phyloP scores from a whole-genome alignment of 2,113 vertebrate species.

The Turnix velox region DNA sequence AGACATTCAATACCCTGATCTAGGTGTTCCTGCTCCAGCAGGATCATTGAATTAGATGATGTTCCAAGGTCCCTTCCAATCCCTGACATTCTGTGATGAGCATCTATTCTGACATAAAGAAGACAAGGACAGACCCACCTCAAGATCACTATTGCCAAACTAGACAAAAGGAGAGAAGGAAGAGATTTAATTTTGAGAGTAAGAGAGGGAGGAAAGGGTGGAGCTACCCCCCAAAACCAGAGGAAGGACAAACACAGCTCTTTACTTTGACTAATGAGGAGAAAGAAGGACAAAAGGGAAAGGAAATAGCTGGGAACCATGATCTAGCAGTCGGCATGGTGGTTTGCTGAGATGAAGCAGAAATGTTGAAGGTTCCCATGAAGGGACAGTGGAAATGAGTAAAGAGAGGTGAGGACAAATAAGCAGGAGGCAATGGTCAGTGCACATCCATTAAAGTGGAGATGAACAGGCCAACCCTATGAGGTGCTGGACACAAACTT shows the following conservation, averaged over 20 bases:
- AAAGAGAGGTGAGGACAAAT: not conserved
- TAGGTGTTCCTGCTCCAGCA: too few species aligned
- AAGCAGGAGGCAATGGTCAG: not conserved
- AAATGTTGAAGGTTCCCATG: not conserved
- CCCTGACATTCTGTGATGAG: too few species aligned
- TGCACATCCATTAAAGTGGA: rapidly evolving
- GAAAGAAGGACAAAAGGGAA: not conserved
- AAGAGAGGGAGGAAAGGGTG: not conserved
- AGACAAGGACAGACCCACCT: not conserved
- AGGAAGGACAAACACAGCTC: not conserved
- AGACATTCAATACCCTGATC: too few species aligned
- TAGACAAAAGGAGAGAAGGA: not conserved
- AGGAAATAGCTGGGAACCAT: not conserved
- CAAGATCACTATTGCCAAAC: not conserved
- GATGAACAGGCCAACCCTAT: not conserved
- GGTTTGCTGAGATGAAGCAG: not conserved
- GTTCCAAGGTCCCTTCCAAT: too few species aligned
- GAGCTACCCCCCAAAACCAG: not conserved
- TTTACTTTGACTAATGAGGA: not conserved
- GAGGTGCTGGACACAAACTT: not conserved
- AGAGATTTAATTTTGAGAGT: not conserved
- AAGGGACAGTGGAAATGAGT: not conserved
- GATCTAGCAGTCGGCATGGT: not conserved
- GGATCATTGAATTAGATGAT: too few species aligned
- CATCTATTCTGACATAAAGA: not conserved